Conservation (phyloP, 2,888 invertebrate genomes). For the Pelosia muscerda region DNA sequence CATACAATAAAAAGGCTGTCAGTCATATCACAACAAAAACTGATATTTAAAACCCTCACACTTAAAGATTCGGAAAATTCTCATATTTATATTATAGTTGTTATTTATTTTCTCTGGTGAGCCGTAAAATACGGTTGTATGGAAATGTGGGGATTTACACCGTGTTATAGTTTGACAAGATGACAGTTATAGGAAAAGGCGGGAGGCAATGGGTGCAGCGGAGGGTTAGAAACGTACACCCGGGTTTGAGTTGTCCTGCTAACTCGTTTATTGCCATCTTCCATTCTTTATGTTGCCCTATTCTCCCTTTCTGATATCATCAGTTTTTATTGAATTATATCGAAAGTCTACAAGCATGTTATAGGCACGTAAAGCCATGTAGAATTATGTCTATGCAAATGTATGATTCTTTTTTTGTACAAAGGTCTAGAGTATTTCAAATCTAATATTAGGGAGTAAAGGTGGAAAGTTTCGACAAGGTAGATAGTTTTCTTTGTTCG, state of each 20-base stretch:
- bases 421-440: slow-evolving; percentile 26
- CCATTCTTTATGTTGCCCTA: slow-evolving; percentile 60
- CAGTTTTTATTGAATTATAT: slow-evolving; percentile 62
- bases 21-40: slow-evolving; percentile 81
- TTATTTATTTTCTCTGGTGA: slow-evolving; percentile 85
- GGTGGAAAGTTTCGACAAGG: slow-evolving; percentile 48
- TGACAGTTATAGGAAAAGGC: slow-evolving; percentile 80
- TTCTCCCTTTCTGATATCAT: slow-evolving; percentile 57
- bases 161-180: slow-evolving; percentile 82
- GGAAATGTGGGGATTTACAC: slow-evolving; percentile 82
- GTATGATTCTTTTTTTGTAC: slow-evolving; percentile 1
- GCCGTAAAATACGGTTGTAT: slow-evolving; percentile 83
- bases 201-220: slow-evolving; percentile 46
- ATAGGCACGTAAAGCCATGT: slow-evolving; percentile 22
- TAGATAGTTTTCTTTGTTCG: slow-evolving; percentile 77
- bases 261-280: slow-evolving; percentile 75
- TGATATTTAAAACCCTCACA: slow-evolving; percentile 83
- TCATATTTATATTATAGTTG: slow-evolving; percentile 82
- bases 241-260: slow-evolving; percentile 63
- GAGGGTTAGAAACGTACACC: slow-evolving; percentile 40
- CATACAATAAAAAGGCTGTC: slow-evolving; percentile 50
- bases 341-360: slow-evolving; percentile 37
- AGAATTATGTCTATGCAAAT: slow-evolving; percentile 21
- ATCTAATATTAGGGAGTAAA: slow-evolving; percentile 65
- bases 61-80: slow-evolving; percentile 78